Evolutionary conservation across 2,888 invertebrate species (phyloP), one percentile per base, ranked within the genome.

Genomic region (Drosophila testacea): DNA sequence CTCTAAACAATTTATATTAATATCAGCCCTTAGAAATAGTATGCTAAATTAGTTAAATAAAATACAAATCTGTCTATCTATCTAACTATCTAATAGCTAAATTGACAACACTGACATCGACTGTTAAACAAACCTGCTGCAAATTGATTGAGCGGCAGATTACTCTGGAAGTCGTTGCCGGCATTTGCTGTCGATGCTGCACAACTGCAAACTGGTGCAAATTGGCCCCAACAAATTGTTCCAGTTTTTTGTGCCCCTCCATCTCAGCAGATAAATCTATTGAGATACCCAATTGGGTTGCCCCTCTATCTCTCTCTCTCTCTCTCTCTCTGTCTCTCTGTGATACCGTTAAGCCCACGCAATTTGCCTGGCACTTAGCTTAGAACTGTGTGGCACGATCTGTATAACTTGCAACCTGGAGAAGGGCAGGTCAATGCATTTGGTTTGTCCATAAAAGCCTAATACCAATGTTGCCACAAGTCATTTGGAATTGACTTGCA

Each of bases 141-240:
- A 83, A 76, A 81, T 88, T 84, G 83, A 84, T 84, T 88, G 88
- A 88, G 73, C 79, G 52, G 72, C 69, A 86, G 83, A 88, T 84
- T 84, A 74, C 83, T 72, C 61, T 55, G 67, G 59, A 81, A 81
- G 72, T 72, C 50, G 66, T 52, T 63, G 48, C 39, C 47, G 61
- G 50, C 65, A 36, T 27, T 34, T 41, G 46, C 41, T 51, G 62
- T 55, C 63, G 52, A 39, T 69, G 70, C 36, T 36, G 60, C 42
- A 27, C 41, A 41, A 16, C 6, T 9, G 11, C 16, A 32, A 34
- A 63, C 60, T 70, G 62, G 73, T 79, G 85, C 88, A 84, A 80
- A 83, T 83, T 85, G 76, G 76, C 61, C 52, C 13, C 62, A 72
- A 75, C 81, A 86, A 81, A 83, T 77, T 83, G 83, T 79, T 76